Evolutionary conservation across 2,888 invertebrate genomes (phyloP).

Genomic region (Polylopha cassiicola): DNA sequence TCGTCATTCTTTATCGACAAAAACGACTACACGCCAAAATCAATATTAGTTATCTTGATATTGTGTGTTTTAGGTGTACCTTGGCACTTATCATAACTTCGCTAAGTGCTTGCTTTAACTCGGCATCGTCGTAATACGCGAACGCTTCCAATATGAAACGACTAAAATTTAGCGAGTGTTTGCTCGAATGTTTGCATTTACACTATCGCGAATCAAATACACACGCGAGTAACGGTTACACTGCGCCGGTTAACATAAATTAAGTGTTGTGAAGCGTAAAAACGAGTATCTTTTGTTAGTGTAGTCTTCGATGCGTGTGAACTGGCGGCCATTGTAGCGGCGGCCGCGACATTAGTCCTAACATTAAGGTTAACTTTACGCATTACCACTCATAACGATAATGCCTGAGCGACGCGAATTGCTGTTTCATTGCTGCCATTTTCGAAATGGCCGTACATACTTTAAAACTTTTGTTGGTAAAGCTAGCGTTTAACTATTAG

Average conservation of each 20-base stretch:
- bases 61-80: constrained; percentile 4
- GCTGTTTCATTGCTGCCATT: constrained; percentile 51
- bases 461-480: too few species aligned
- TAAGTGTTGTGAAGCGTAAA: constrained; percentile 42
- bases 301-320: constrained; percentile 55
- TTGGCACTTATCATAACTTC: constrained; percentile 11
- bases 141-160: constrained; percentile 11
- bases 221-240: constrained; percentile 39
- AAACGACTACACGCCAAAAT: too few species aligned
- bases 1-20: too few species aligned
- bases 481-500: too few species aligned
- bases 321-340: constrained; percentile 29
- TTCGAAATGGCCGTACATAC: constrained; percentile 24
- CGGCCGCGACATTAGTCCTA: constrained; percentile 37
- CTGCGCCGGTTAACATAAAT: constrained; percentile 41
- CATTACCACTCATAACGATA: constrained; percentile 56
- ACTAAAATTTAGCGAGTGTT: constrained; percentile 7
- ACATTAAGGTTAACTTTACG: constrained; percentile 44
- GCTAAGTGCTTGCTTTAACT: constrained; percentile 19
- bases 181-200: constrained; percentile 8
- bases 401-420: constrained; percentile 45
- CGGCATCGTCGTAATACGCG: constrained; percentile 16
- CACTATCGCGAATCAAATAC: constrained; percentile 40
- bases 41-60: constrained; percentile 14
- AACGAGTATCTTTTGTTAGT: constrained; percentile 43